Percentiles rank a stretch among this genome's conserved stretches.
Evolutionary conservation across 1,140 invertebrate genomes (phyloP).

Genomic region (Elymnias hypermnestra): DNA sequence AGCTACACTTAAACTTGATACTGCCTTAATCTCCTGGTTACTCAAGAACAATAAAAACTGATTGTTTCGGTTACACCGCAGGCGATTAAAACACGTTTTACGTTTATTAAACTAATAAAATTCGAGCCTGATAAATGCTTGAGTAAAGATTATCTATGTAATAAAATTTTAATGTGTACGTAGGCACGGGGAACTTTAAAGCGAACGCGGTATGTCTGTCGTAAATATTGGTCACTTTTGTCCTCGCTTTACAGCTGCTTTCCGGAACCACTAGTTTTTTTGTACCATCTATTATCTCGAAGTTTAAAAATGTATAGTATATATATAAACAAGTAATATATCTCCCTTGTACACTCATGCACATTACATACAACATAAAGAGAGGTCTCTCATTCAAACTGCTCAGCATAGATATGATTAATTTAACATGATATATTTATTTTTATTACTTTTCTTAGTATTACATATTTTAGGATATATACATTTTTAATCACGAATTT

Average conservation of each 20-base stretch:
- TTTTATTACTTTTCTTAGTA: no score
- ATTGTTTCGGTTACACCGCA: conserved; percentile 12
- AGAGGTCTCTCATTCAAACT: no score
- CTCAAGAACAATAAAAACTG: conserved; percentile 8
- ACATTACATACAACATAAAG: no score
- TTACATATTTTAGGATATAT: no score
- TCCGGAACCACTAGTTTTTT: no score
- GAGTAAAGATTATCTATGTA: conserved; percentile 26
- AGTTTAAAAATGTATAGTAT: no score
- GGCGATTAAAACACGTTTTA: conserved; percentile 20
- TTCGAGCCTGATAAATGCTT: conserved; percentile 27
- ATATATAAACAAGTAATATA: no score
- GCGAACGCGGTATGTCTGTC: neutral
- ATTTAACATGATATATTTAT: no score
- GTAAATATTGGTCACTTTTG: neutral
- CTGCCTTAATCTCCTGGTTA: conserved; percentile 8
- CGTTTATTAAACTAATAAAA: conserved; percentile 25
- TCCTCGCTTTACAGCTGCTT: neutral
- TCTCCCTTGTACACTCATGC: no score
- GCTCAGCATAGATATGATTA: no score
- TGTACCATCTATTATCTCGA: no score
- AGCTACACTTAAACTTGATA: conserved; percentile 1
- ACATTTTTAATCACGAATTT: no score
- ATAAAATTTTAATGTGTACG: conserved; percentile 26
- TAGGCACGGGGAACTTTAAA: conserved; percentile 4